Evolutionary conservation across 2,113 vertebrate species (phyloP).

Genomic region (Nothocercus julius): DNA sequence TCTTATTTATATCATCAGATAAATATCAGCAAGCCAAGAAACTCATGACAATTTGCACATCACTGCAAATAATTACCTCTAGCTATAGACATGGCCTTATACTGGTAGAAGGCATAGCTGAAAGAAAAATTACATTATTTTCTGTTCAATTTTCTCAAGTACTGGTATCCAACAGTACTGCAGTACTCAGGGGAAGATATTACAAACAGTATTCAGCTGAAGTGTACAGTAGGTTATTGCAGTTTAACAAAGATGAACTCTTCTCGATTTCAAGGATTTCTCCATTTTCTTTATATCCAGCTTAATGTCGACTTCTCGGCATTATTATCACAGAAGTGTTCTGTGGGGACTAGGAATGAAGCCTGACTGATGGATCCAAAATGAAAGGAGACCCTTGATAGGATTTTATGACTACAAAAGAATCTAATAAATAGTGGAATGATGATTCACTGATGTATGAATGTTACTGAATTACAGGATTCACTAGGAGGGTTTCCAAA

Average conservation of each 20-base stretch:
- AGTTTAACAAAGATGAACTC: constrained; percentile 45
- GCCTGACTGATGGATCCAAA: constrained; percentile 24
- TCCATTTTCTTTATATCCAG: constrained; percentile 39
- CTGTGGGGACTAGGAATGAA: constrained; percentile 12
- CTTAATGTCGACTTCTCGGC: constrained; percentile 23
- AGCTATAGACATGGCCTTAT: not conserved
- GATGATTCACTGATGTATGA: not conserved
- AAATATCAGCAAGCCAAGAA: not conserved
- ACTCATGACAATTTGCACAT: not conserved
- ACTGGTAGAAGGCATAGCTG: not conserved
- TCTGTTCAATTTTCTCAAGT: constrained; percentile 40
- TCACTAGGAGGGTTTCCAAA: not conserved
- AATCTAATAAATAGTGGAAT: constrained; percentile 35
- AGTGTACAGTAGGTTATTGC: constrained; percentile 47
- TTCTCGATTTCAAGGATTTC: constrained; percentile 57
- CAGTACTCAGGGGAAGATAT: constrained; percentile 29
- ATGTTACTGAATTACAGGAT: constrained; percentile 33
- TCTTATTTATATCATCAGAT: not conserved
- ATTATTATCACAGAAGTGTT: constrained; percentile 28
- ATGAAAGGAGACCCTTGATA: constrained; percentile 21
- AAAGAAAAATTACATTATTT: constrained; percentile 18
- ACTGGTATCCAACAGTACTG: not conserved
- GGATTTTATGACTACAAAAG: constrained; percentile 38
- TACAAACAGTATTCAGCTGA: constrained; percentile 38
- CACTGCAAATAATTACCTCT: not conserved